These are phyloP conservation scores for Atrichornis clamosus DNA, from an alignment of 2,113 vertebrate species.

Conservation along the genomic window DNA sequence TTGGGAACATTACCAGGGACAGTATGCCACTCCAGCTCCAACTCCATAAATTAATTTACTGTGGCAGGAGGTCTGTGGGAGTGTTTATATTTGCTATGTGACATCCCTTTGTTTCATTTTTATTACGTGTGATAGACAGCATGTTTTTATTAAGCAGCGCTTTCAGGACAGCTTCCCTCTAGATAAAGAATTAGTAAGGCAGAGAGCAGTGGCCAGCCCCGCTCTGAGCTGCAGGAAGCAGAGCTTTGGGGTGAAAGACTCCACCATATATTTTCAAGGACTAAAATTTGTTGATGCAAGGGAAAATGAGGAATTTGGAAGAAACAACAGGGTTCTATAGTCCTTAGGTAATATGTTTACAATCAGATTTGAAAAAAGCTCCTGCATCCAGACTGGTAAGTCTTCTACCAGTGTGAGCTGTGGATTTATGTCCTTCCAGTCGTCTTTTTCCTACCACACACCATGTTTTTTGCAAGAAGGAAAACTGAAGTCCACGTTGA, in stretches of 20 bases:
- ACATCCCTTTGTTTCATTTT: neutral
- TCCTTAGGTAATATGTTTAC: neutral
- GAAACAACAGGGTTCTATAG: neutral
- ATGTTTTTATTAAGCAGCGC: neutral
- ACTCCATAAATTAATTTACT: neutral
- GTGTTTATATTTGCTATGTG: slow-evolving; percentile 3
- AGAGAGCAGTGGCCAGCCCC: neutral
- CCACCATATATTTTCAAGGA: neutral
- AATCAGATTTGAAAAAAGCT: neutral
- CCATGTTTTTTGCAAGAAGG: neutral
- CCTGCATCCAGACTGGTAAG: neutral
- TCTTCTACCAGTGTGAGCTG: neutral
- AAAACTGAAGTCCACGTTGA: neutral
- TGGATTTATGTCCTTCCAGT: too few species aligned
- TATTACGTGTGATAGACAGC: neutral
- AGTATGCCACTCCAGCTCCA: neutral
- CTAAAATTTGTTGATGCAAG: neutral
- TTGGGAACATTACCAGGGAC: neutral
- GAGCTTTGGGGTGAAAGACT: neutral
- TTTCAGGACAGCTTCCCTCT: neutral
- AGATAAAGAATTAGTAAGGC: neutral
- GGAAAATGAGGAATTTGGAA: neutral
- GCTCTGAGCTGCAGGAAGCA: neutral
- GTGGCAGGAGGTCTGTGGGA: neutral
- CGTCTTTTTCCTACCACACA: neutral